Evolutionary conservation across 1,140 invertebrate species (phyloP).

Genomic region (Musca domestica): DNA sequence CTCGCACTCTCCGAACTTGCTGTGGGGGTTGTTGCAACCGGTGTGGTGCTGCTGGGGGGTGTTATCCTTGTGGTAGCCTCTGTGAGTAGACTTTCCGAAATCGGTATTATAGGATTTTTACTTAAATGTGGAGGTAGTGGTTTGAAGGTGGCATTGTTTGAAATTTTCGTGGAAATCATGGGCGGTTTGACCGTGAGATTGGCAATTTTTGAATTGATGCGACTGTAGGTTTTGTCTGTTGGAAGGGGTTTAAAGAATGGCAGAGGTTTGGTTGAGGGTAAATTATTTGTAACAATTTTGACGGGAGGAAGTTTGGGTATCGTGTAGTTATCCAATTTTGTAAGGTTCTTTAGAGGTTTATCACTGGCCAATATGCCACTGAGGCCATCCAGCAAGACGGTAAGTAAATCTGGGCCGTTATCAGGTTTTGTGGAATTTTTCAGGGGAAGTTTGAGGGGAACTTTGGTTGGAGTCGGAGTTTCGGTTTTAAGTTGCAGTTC

Average conservation of each 20-base stretch:
- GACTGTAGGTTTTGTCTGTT: conserved; percentile 35
- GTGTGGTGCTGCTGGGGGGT: conserved; percentile 16
- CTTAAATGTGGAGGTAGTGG: conserved; percentile 23
- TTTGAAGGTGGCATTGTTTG: conserved; percentile 30
- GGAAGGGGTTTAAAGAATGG: conserved; percentile 46
- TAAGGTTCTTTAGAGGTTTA: not conserved
- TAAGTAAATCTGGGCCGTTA: not conserved
- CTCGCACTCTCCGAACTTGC: conserved; percentile 9
- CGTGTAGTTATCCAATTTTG: not conserved
- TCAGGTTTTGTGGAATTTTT: conserved; percentile 6
- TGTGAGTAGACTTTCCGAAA: not conserved
- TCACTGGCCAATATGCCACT: conserved; percentile 3
- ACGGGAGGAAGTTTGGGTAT: not conserved
- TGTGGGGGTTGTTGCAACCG: conserved; percentile 20
- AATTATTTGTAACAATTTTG: not conserved
- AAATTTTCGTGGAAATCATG: not conserved
- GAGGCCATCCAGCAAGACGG: not conserved
- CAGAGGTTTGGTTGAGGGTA: conserved; percentile 29
- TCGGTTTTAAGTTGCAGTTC: not conserved
- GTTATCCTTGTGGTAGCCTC: conserved; percentile 23
- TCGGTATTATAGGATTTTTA: conserved; percentile 22
- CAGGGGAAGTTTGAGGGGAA: not conserved
- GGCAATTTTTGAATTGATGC: conserved; percentile 48
- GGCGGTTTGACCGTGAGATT: conserved; percentile 44
- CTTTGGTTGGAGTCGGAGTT: not conserved